Evolutionary conservation across 1,140 invertebrate species (phyloP).

Genomic region (Lepidostoma basale): DNA sequence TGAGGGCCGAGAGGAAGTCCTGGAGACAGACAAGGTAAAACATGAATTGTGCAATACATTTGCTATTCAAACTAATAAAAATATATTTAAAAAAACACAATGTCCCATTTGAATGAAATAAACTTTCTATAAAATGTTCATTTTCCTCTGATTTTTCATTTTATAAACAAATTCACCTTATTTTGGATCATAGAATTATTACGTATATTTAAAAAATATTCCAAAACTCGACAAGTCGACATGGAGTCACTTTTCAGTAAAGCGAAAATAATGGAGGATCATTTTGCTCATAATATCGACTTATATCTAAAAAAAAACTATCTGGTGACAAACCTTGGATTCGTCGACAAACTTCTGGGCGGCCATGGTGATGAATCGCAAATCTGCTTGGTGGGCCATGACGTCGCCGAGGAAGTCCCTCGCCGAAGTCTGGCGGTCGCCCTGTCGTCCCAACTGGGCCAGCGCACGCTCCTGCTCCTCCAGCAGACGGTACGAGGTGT

Average conservation of each 20-base stretch:
- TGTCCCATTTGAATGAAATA: too few relatives aligned
- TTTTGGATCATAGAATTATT: neutral
- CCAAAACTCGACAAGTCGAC: too few relatives aligned
- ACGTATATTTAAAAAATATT: neutral
- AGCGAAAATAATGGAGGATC: too few relatives aligned
- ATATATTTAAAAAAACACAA: neutral
- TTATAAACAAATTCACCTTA: too few relatives aligned
- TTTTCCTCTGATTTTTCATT: too few relatives aligned
- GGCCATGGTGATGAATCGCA: constrained; percentile 92
- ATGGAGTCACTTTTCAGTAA: too few relatives aligned
- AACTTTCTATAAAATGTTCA: neutral
- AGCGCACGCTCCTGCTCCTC: constrained; percentile 87
- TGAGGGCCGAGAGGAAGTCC: constrained; percentile 81
- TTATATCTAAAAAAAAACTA: too few relatives aligned
- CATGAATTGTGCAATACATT: neutral
- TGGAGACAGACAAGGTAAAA: constrained; percentile 43
- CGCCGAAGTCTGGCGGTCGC: constrained; percentile 69
- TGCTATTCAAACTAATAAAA: neutral
- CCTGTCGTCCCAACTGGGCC: constrained; percentile 76
- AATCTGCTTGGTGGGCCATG: constrained; percentile 91
- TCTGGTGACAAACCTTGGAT: constrained; percentile 85
- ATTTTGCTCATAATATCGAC: too few relatives aligned
- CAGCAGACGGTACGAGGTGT: constrained; percentile 75
- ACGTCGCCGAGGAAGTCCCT: constrained; percentile 92
- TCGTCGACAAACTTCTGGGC: constrained; percentile 95